Evolutionary conservation across 1,140 invertebrate species (phyloP).

Genomic region (Thrips palmi): DNA sequence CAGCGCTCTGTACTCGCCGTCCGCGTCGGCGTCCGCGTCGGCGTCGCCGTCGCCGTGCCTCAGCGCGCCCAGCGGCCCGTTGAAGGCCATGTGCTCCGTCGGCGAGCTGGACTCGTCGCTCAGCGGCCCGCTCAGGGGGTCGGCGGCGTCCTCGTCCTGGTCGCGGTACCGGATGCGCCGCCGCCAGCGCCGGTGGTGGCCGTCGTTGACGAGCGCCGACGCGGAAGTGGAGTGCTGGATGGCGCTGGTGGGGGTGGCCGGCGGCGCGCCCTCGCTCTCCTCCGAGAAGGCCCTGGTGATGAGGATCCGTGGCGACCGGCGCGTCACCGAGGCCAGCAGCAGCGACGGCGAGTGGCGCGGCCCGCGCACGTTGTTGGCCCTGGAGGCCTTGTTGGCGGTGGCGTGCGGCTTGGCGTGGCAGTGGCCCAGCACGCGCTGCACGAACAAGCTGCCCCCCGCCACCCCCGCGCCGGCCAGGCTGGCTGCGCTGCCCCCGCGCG

Average conservation of each 20-base stretch:
- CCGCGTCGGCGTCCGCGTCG: no score
- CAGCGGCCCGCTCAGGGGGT: no score
- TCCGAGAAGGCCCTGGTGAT: conserved; percentile 51
- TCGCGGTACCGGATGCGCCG: no score
- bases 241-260: conserved; percentile 19
- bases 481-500: background rate
- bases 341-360: background rate
- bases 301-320: conserved; percentile 41
- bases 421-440: background rate
- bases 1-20: no score
- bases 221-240: no score
- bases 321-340: conserved; percentile 12
- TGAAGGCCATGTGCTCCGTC: no score
- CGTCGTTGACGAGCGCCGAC: no score
- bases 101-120: no score
- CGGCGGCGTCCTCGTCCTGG: no score
- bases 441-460: conserved; percentile 6
- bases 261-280: conserved; percentile 34
- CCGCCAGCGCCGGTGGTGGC: no score
- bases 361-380: background rate
- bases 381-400: conserved; percentile 3
- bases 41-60: no score
- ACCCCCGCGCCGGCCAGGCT: conserved; percentile 10
- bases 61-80: no score
- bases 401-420: conserved; percentile 6